Conservation (phyloP, 1,140 invertebrate genomes). For the Bathynomus jamesi region DNA sequence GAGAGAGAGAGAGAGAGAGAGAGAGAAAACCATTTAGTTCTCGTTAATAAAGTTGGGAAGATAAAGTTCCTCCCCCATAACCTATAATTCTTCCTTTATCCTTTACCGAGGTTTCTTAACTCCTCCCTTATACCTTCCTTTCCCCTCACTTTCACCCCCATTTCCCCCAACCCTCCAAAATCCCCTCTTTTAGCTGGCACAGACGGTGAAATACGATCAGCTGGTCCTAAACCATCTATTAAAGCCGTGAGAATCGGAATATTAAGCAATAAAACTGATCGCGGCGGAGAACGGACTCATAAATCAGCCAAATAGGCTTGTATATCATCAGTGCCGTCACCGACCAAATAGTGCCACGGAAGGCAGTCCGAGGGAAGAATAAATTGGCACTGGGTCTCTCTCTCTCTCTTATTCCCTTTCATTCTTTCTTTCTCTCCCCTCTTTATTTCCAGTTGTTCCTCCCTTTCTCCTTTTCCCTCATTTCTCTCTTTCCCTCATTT, state of each 20-base stretch:
- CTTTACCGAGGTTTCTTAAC: too few relatives aligned
- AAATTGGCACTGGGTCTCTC: neutral
- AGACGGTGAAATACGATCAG: conserved; percentile 1
- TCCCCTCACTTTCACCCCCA: neutral
- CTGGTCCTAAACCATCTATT: conserved; percentile 1
- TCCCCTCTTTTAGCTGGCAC: neutral
- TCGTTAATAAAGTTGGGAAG: neutral
- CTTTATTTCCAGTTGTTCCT: neutral
- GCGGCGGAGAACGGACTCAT: neutral
- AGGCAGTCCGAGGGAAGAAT: neutral
- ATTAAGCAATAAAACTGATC: conserved; percentile 1
- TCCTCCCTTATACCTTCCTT: neutral
- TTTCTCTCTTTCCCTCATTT: neutral
- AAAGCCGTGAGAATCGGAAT: neutral
- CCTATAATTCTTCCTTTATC: too few relatives aligned
- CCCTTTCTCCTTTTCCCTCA: neutral
- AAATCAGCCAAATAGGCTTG: neutral
- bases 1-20: neutral
- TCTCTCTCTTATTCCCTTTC: neutral
- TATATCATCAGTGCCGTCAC: neutral
- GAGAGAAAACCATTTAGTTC: neutral
- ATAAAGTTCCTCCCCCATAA: neutral
- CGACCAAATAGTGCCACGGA: neutral
- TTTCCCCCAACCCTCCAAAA: neutral
- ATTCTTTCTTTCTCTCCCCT: neutral